Conservation (phyloP, 1,140 invertebrate genomes). For the Conopomorpha cramerella region DNA sequence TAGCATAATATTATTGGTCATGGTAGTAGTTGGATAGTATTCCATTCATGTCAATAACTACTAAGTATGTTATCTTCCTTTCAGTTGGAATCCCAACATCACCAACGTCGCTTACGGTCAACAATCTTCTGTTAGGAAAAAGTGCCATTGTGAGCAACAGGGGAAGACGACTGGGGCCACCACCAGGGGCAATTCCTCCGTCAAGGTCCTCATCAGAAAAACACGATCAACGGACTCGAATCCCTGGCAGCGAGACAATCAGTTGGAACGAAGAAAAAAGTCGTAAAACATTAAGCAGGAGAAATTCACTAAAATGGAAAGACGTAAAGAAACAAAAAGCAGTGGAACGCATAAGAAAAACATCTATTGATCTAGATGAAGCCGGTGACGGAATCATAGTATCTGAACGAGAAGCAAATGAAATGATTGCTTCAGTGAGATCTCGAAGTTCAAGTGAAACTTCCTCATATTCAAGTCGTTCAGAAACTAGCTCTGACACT, state of each 20-base stretch:
- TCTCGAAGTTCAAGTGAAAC: conserved; percentile 61
- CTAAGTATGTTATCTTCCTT: no score
- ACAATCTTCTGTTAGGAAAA: conserved; percentile 82
- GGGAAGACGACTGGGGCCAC: conserved; percentile 68
- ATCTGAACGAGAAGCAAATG: conserved; percentile 49
- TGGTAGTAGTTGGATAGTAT: no score
- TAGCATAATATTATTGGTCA: conserved; percentile 6
- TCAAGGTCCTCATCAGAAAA: conserved; percentile 45
- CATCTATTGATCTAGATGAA: conserved; percentile 51
- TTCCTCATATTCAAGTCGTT: conserved; percentile 64
- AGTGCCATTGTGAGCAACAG: conserved; percentile 77
- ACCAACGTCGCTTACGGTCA: conserved; percentile 73
- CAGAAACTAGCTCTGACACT: conserved; percentile 75
- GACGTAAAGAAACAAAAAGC: conserved; percentile 51
- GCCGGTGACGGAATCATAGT: conserved; percentile 48
- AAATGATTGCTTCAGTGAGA: conserved; percentile 48
- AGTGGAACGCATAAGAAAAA: conserved; percentile 31
- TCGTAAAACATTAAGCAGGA: conserved; percentile 44
- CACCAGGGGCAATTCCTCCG: conserved; percentile 67
- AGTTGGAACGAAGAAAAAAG: conserved; percentile 76
- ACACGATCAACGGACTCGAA: conserved; percentile 26
- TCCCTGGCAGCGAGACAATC: conserved; percentile 66
- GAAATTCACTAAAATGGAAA: conserved; percentile 59
- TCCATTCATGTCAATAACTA: no score
- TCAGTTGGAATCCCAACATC: conserved; percentile 49